Evolutionary conservation across 2,113 vertebrate genomes (phyloP).

Genomic region (Tamias sibiricus): DNA sequence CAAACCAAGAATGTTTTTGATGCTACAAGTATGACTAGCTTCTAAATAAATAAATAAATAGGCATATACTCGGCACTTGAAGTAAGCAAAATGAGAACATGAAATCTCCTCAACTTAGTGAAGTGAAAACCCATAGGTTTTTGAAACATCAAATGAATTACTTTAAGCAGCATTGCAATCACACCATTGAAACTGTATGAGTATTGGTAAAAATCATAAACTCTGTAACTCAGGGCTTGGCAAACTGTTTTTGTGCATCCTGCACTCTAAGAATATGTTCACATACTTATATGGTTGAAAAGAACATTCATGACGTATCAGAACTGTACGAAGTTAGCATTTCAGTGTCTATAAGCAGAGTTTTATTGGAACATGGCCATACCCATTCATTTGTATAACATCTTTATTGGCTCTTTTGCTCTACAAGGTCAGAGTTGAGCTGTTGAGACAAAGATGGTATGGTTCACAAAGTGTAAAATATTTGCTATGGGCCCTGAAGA

Average conservation of each 20-base stretch:
- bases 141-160: not conserved
- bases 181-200: not conserved
- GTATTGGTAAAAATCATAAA: not conserved
- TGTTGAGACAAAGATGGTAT: not conserved
- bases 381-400: not conserved
- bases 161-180: not conserved
- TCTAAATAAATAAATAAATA: not conserved
- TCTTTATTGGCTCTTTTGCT: not conserved
- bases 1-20: not conserved
- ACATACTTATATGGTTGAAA: not conserved
- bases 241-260: not conserved
- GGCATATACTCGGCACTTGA: not conserved
- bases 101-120: not conserved
- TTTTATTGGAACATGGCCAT: not conserved
- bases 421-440: not conserved
- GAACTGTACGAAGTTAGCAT: not conserved
- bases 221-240: not conserved
- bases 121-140: not conserved
- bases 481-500: not conserved
- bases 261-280: not conserved
- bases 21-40: not conserved
- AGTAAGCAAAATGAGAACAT: not conserved
- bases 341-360: not conserved
- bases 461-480: not conserved
- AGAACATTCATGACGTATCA: not conserved